Evolutionary conservation across 2,888 invertebrate species (phyloP).

Genomic region (Cephus sareptanus): DNA sequence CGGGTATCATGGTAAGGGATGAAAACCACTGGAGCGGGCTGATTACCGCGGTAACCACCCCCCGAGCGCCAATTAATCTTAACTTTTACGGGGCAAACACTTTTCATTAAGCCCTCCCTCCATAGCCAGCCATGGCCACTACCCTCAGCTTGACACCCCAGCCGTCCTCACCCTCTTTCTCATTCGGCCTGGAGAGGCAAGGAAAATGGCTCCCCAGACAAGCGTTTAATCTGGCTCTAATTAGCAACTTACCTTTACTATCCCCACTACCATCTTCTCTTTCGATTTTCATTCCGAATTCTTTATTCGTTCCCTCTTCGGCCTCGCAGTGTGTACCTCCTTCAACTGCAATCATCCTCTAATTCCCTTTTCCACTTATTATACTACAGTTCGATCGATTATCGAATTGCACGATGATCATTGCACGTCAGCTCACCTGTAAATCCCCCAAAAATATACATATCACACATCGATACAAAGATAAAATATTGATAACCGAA

Average conservation of each 20-base stretch:
- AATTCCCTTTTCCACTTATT: too few relatives aligned
- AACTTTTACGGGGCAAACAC: constrained; percentile 65
- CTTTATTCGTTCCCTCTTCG: too few relatives aligned
- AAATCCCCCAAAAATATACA: too few relatives aligned
- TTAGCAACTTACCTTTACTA: constrained; percentile 69
- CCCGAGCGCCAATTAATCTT: constrained; percentile 65
- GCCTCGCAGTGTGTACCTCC: too few relatives aligned
- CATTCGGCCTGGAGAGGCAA: constrained; percentile 34
- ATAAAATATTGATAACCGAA: too few relatives aligned
- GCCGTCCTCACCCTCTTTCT: constrained; percentile 15
- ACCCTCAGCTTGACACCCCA: constrained; percentile 3
- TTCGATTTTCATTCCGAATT: too few relatives aligned
- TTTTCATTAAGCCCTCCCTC: constrained; percentile 62
- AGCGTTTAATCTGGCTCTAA: constrained; percentile 75
- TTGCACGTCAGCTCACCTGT: too few relatives aligned
- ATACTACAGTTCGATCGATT: too few relatives aligned
- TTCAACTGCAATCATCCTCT: too few relatives aligned
- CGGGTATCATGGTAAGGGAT: constrained; percentile 15
- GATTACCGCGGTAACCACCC: constrained; percentile 64
- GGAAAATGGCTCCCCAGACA: constrained; percentile 72
- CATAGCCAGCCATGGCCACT: constrained; percentile 11
- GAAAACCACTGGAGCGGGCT: constrained; percentile 62
- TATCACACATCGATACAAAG: too few relatives aligned
- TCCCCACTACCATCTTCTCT: constrained; percentile 52
- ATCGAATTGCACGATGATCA: too few relatives aligned